Conservation (phyloP, 1,140 invertebrate species). For the Leucophenga varia region DNA sequence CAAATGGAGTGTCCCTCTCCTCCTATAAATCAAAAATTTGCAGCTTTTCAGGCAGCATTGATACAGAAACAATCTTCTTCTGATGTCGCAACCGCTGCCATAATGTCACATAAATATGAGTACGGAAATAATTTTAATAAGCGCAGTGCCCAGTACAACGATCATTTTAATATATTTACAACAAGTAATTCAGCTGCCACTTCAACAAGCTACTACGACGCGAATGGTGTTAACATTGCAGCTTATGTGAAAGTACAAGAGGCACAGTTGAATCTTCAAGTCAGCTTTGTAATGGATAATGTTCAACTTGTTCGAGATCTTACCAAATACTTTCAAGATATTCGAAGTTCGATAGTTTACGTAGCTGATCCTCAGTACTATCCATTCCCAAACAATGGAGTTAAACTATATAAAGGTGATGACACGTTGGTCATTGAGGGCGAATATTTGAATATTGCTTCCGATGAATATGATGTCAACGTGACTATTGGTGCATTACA, state of each 20-base stretch:
- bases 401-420: conserved; percentile 93
- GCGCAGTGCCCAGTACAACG: conserved; percentile 10
- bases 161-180: conserved; percentile 27
- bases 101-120: no score
- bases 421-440: conserved; percentile 95
- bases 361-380: conserved; percentile 91
- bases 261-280: conserved; percentile 67
- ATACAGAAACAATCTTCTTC: no score
- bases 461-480: conserved; percentile 89
- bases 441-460: conserved; percentile 86
- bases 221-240: conserved; percentile 29
- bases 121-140: conserved; percentile 5
- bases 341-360: conserved; percentile 80
- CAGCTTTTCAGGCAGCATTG: conserved; percentile 2
- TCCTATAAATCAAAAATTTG: conserved; percentile 67
- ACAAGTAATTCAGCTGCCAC: conserved; percentile 19
- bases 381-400: conserved; percentile 75
- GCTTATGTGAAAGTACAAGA: conserved; percentile 55
- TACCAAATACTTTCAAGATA: conserved; percentile 79
- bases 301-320: conserved; percentile 86
- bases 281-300: conserved; percentile 96
- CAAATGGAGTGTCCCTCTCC: conserved; percentile 96
- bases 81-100: no score
- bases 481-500: conserved; percentile 86
- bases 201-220: conserved; percentile 18